These are phyloP conservation scores for Galerucella calmariensis DNA, from an alignment of 2,888 invertebrate species.

Conservation along the genomic window DNA sequence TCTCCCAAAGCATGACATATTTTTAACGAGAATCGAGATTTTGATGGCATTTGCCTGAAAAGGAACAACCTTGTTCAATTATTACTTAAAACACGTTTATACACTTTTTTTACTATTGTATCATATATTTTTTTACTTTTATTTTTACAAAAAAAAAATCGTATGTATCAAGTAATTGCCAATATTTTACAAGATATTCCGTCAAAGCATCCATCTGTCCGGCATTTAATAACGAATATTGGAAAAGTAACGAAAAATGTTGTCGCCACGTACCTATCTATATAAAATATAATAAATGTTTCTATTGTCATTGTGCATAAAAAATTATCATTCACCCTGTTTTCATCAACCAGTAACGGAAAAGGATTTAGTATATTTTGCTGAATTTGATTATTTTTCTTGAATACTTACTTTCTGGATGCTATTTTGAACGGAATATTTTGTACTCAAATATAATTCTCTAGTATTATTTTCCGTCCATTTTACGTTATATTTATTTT, in stretches of 20 bases:
- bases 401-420: not conserved
- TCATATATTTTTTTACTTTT: not conserved
- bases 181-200: not conserved
- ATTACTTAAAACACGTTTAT: not conserved
- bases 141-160: not conserved
- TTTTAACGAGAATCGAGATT: not conserved
- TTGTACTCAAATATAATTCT: not conserved
- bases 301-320: too few relatives aligned
- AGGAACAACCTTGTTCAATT: not conserved
- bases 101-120: not conserved
- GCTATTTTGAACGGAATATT: not conserved
- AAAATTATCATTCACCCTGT: too few relatives aligned
- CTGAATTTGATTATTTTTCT: not conserved
- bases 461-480: conserved; percentile 32
- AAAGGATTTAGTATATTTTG: too few relatives aligned
- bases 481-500: conserved; percentile 32
- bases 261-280: not conserved
- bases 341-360: too few relatives aligned
- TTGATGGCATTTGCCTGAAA: not conserved
- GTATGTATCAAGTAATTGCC: not conserved
- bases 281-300: too few relatives aligned
- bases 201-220: not conserved
- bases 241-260: not conserved
- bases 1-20: not conserved
- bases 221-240: not conserved